Base-by-base conservation (phyloP, 2,888 invertebrate species). In the Drosophila mimica region DNA sequence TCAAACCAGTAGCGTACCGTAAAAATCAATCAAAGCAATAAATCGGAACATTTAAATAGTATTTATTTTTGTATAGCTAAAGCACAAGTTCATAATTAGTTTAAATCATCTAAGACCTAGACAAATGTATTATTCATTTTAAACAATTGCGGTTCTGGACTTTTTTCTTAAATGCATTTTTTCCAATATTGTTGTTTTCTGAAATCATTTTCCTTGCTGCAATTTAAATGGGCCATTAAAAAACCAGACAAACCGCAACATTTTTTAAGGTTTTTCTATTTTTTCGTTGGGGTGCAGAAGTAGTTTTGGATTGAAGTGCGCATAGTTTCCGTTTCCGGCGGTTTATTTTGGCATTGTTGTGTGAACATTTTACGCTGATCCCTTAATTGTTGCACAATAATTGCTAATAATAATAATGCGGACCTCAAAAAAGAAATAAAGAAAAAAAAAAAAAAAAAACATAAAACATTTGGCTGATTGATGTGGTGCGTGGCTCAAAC, bases 351-450 rank as follows among this genome's bases (percentile, higher is more conserved):
- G 81, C 78, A 85, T 85, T 86, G 77, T 89, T 91, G 91, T 91
- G 91, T 91, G 91, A 91, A 90, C 70, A 79, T 82, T 79, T 81
- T 75, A 69, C 81, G 73, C 85, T 81, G 91, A 91, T 90, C 91
- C 91, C 77, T 77, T 89, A 91, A 91, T 91, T 88, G 65, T 76
- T 79, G 76, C 74, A 66, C 82, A 88, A 85, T 84, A 48, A 79
- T 82, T 63, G 65, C 31, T 33, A n/a, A n/a, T n/a, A n/a, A n/a
- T n/a, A n/a, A n/a, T n/a, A 69, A 69, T 52, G 60, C 48, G 49
- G 34, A 58, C 46, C 58, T 57, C 61, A 63, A 66, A 38, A 30
- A 30, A 30, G 8, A 8, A 25, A 46, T 25, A 49, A 62, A 25
- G 43, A 43, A 25, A 30, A 30, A 30, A 17, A 4, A 61, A 34